Evolutionary conservation across 2,888 invertebrate genomes (phyloP).

Genomic region (Sacculina carcini): DNA sequence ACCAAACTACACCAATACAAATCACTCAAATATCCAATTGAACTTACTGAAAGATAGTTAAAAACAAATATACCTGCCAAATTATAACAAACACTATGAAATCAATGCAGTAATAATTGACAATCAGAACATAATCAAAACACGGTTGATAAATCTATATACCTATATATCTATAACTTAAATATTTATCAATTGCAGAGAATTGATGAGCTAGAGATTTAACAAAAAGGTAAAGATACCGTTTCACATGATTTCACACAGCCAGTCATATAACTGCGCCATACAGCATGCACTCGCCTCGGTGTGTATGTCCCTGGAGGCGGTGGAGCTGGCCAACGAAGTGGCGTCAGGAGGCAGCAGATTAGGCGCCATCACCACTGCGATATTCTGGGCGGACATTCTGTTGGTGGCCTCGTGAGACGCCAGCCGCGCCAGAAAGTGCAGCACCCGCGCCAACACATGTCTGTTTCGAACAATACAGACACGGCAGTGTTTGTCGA

Average conservation of each 20-base stretch:
- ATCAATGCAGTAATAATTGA: no score
- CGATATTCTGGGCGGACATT: slow-evolving; percentile 74
- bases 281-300: no score
- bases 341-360: no score
- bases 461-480: no score
- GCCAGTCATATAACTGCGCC: slow-evolving; percentile 13
- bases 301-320: not conserved
- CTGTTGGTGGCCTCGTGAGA: slow-evolving; percentile 41
- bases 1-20: no score
- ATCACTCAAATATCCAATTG: no score
- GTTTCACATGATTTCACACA: slow-evolving; percentile 12
- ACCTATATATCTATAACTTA: slow-evolving; percentile 17
- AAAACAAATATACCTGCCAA: no score
- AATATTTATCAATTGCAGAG: not conserved
- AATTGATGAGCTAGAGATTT: not conserved
- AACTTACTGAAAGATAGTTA: no score
- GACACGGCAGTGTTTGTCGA: no score
- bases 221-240: not conserved
- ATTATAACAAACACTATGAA: no score
- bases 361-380: slow-evolving; percentile 86
- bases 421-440: slow-evolving; percentile 47
- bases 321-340: no score
- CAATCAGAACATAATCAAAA: no score
- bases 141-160: slow-evolving; percentile 36
- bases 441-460: slow-evolving; percentile 48